Evolutionary conservation across 1,140 invertebrate species (phyloP).

Genomic region (Ooceraea biroi): DNA sequence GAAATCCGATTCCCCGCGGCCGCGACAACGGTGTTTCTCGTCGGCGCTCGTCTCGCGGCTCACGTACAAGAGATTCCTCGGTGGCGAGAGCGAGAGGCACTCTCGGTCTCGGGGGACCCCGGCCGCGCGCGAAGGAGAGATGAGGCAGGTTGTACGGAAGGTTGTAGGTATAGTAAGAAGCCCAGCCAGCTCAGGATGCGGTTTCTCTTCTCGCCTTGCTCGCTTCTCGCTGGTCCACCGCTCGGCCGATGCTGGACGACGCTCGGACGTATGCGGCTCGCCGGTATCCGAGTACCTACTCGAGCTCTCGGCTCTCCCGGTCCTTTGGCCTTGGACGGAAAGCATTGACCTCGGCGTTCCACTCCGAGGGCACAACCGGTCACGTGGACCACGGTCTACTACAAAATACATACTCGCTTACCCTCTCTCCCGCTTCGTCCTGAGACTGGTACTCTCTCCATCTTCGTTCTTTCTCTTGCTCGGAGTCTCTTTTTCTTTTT

Average conservation of each 20-base stretch:
- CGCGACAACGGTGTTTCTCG: constrained; percentile 21
- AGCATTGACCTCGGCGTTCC: constrained; percentile 84
- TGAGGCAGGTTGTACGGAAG: constrained; percentile 68
- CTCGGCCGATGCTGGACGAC: constrained; percentile 63
- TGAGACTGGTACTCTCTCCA: not conserved
- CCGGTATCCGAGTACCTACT: constrained; percentile 74
- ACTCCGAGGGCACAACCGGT: constrained; percentile 81
- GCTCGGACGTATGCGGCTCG: too few species aligned
- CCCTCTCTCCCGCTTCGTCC: constrained; percentile 5
- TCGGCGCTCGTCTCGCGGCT: constrained; percentile 18
- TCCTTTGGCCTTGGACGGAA: constrained; percentile 84
- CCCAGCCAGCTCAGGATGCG: constrained; percentile 40
- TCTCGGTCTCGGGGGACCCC: constrained; percentile 49
- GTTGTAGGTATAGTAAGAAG: constrained; percentile 36
- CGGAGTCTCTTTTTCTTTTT: constrained; percentile 25
- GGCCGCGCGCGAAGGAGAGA: constrained; percentile 48
- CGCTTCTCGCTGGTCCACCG: constrained; percentile 29
- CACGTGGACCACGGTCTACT: constrained; percentile 80
- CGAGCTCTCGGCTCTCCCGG: constrained; percentile 72
- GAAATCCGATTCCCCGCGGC: constrained; percentile 55
- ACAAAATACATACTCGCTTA: constrained; percentile 79
- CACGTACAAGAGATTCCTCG: constrained; percentile 39
- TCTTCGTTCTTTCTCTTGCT: not conserved
- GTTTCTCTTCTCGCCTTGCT: constrained; percentile 62
- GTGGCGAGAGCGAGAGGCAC: constrained; percentile 62